Conservation (phyloP, 2,888 invertebrate species). For the Octodonta nipae region DNA sequence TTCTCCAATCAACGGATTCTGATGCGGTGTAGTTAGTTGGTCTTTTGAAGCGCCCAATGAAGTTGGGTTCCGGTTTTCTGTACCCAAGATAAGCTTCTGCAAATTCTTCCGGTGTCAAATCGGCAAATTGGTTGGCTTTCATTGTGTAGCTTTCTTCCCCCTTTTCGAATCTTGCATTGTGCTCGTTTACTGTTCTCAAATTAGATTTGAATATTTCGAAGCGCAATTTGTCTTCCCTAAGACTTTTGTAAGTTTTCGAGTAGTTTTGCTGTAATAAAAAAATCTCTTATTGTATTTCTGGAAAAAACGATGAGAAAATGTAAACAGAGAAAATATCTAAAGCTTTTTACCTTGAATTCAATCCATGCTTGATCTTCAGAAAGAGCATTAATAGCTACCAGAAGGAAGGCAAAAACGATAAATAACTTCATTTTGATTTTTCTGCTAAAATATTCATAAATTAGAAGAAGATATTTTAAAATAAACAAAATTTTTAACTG, state of each 20-base stretch:
- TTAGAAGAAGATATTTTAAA: too few species aligned
- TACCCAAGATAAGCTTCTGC: neutral
- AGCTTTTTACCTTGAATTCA: too few species aligned
- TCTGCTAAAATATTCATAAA: too few species aligned
- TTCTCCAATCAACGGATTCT: constrained; percentile 5
- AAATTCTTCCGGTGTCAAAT: constrained; percentile 6
- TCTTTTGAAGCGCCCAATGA: neutral
- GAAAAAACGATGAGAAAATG: too few species aligned
- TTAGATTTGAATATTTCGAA: constrained; percentile 7
- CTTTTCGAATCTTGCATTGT: constrained; percentile 5
- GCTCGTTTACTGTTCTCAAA: constrained; percentile 5
- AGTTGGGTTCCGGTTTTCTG: neutral
- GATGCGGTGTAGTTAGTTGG: neutral
- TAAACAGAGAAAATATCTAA: too few species aligned
- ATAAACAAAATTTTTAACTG: too few species aligned
- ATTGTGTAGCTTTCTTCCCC: constrained; percentile 6
- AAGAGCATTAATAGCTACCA: too few species aligned
- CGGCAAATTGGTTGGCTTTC: constrained; percentile 4
- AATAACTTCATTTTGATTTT: too few species aligned
- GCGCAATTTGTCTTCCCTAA: constrained; percentile 5
- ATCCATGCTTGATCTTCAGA: too few species aligned
- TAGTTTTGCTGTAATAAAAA: too few species aligned
- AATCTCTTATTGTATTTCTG: too few species aligned
- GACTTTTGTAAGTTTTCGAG: constrained; percentile 6
- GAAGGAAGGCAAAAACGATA: too few species aligned